phyloP scores from a whole-genome alignment of 2,113 vertebrate species.

The Sigmodon hispidus region DNA sequence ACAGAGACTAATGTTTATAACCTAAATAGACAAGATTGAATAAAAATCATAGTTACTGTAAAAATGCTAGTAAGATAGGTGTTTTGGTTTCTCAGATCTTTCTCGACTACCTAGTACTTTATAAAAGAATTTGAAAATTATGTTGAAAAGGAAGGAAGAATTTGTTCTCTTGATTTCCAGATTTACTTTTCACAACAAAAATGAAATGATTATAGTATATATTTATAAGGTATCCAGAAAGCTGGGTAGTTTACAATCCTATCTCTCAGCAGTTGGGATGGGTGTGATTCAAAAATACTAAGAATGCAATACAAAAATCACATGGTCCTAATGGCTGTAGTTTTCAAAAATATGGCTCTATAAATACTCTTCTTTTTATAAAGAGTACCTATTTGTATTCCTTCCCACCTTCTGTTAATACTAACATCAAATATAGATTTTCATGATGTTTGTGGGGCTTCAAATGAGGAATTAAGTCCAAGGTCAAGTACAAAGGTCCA shows the following conservation, averaged over 20 bases:
- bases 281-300: not conserved
- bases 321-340: not conserved
- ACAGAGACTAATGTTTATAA: not conserved
- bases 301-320: not conserved
- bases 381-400: not conserved
- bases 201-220: not conserved
- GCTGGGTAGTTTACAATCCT: not conserved
- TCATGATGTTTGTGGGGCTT: no score
- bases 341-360: not conserved
- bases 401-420: not conserved
- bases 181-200: conserved; percentile 32
- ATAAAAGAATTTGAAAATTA: not conserved
- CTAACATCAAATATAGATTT: not conserved
- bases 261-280: not conserved
- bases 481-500: not conserved
- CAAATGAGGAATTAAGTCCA: not conserved
- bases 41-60: not conserved
- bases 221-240: not conserved
- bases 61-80: not conserved
- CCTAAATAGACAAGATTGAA: not conserved
- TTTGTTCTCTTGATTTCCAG: not conserved
- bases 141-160: not conserved
- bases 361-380: not conserved
- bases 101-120: not conserved
- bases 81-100: not conserved